phyloP scores from a whole-genome alignment of 92 coral and sea anemone species.

The Palythoa heliodiscus region DNA sequence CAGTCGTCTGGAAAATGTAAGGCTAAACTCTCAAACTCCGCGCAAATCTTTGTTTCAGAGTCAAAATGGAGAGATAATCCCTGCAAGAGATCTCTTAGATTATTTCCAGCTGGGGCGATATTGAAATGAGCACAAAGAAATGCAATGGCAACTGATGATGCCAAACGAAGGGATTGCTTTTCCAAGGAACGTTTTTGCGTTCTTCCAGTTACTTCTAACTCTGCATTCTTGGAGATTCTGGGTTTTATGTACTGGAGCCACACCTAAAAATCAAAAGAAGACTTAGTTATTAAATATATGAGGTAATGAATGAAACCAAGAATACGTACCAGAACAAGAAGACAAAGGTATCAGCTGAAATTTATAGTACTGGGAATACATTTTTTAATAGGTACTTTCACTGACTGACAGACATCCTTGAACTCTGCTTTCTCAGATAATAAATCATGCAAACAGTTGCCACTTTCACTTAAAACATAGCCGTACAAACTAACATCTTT shows the following conservation, averaged over 20 bases:
- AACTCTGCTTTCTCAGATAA: too few relatives aligned
- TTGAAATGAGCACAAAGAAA: neutral
- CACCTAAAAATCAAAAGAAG: too few relatives aligned
- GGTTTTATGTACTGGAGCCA: neutral
- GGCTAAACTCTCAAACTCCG: neutral
- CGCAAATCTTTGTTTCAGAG: neutral
- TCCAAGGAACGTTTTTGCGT: neutral
- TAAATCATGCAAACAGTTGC: too few relatives aligned
- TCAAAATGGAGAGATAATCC: conserved; percentile 25
- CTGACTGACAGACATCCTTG: too few relatives aligned
- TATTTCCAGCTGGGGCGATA: neutral
- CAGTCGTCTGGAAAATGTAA: neutral
- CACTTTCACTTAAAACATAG: too few relatives aligned
- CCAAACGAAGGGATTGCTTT: conserved; percentile 13
- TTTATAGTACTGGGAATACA: too few relatives aligned
- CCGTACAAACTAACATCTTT: too few relatives aligned
- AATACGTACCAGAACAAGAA: too few relatives aligned
- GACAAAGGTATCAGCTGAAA: too few relatives aligned
- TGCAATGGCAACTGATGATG: conserved; percentile 3
- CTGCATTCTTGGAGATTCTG: neutral
- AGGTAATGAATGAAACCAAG: too few relatives aligned
- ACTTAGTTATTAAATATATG: too few relatives aligned
- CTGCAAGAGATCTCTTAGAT: neutral
- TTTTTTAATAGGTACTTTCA: too few relatives aligned
- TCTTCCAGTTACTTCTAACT: conserved; percentile 11